Evolutionary conservation across 2,113 vertebrate species (phyloP).

Genomic region (Syrmaticus mikado): DNA sequence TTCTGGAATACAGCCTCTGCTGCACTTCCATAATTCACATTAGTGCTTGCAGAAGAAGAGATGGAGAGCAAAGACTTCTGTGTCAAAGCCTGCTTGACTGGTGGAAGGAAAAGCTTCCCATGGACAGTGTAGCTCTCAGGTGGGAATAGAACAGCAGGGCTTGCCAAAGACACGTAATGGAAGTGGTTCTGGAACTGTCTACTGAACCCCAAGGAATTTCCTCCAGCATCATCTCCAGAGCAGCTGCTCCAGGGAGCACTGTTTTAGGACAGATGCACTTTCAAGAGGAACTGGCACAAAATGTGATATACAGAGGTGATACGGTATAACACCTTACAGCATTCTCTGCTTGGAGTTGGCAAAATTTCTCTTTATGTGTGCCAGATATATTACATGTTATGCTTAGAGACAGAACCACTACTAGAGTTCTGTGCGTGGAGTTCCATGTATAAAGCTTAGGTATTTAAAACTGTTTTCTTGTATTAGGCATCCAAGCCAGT

Average conservation of each 20-base stretch:
- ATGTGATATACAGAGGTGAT: background rate
- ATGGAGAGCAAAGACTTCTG: background rate
- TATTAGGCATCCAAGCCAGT: background rate
- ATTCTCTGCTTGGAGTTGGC: background rate
- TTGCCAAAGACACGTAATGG: background rate
- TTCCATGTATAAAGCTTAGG: background rate
- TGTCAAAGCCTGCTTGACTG: background rate
- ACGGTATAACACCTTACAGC: background rate
- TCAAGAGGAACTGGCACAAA: background rate
- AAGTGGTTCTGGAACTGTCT: background rate
- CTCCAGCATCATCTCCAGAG: background rate
- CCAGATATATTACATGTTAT: background rate
- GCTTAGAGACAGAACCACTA: background rate
- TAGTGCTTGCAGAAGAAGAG: background rate
- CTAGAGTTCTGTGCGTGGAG: background rate
- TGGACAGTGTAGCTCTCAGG: background rate
- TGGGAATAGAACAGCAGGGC: background rate
- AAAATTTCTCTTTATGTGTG: background rate
- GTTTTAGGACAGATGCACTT: background rate
- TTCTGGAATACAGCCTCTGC: background rate
- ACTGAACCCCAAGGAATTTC: fast-evolving
- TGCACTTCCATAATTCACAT: background rate
- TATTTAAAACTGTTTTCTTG: background rate
- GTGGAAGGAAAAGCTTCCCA: background rate
- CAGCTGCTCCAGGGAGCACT: background rate